phyloP scores from a whole-genome alignment of 2,888 invertebrate genomes.

The Allophyes oxyacanthae region DNA sequence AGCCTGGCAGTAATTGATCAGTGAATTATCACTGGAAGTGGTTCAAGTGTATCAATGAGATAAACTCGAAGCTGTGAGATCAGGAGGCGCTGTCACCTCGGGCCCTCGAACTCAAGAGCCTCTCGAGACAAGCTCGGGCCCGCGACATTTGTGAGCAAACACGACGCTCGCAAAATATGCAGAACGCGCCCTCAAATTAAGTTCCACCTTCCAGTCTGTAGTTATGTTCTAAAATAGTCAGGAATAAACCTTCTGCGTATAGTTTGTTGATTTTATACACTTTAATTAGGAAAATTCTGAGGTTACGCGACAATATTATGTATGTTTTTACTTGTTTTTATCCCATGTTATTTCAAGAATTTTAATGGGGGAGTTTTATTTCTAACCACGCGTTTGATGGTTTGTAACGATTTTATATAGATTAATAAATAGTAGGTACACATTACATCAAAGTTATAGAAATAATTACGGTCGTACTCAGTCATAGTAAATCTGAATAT shows the following conservation, averaged over 20 bases:
- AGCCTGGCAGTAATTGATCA: constrained; percentile 58
- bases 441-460: no score
- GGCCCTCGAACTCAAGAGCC: constrained; percentile 72
- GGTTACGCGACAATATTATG: constrained; percentile 24
- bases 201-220: constrained; percentile 54
- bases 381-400: no score
- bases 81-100: constrained; percentile 83
- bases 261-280: constrained; percentile 35
- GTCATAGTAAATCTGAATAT: not conserved
- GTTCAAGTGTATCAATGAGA: constrained; percentile 71
- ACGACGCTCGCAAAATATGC: constrained; percentile 78
- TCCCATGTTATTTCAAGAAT: constrained; percentile 4
- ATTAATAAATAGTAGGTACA: no score
- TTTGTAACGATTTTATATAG: no score
- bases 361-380: constrained; percentile 1
- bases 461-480: no score
- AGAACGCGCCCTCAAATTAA: constrained; percentile 67
- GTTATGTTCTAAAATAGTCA: constrained; percentile 50
- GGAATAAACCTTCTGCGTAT: constrained; percentile 26
- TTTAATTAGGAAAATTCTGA: constrained; percentile 38
- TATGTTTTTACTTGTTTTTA: constrained; percentile 5
- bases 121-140: constrained; percentile 80
- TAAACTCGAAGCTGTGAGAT: constrained; percentile 77
- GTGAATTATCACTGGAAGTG: constrained; percentile 59
- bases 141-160: constrained; percentile 80